Percentiles rank a stretch among this genome's conserved stretches.
Conservation (phyloP, 2,797 vertebrate species). For the Helostoma temminkii region DNA sequence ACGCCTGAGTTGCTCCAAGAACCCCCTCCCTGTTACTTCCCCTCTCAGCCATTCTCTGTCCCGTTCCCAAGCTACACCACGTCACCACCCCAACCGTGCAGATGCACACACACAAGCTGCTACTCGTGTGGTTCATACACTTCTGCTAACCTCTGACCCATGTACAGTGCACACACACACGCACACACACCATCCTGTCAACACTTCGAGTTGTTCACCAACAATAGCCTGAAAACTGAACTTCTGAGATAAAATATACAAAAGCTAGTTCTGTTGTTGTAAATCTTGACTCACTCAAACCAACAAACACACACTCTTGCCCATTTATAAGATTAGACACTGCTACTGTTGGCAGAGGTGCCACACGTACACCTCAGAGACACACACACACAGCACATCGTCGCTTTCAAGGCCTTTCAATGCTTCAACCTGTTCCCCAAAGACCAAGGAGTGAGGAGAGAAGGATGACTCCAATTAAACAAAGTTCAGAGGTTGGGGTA, state of each 20-base stretch:
- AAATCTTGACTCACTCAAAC: background rate
- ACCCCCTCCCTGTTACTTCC: background rate
- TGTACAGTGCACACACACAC: background rate
- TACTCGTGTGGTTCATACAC: slow-evolving; percentile 20
- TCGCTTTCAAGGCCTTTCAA: slow-evolving; percentile 5
- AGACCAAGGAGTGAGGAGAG: slow-evolving; percentile 9
- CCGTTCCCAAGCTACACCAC: background rate
- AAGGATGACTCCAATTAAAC: slow-evolving; percentile 35
- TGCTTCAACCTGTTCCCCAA: slow-evolving; percentile 15
- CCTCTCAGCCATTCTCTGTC: background rate
- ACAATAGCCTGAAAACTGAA: background rate
- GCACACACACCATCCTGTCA: background rate
- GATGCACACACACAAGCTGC: background rate
- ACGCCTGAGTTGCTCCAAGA: slow-evolving; percentile 34
- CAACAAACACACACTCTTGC: background rate
- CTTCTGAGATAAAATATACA: background rate
- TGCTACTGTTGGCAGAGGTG: slow-evolving; percentile 6
- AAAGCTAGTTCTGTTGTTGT: background rate
- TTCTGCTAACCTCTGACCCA: slow-evolving; percentile 21
- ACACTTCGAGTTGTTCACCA: too few relatives aligned
- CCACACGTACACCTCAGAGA: background rate
- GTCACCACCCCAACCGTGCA: background rate
- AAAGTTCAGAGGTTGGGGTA: slow-evolving; percentile 38
- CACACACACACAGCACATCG: background rate
- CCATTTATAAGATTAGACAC: slow-evolving; percentile 7